Conservation (phyloP, 2,113 vertebrate genomes). For the Hystrix cristata region DNA sequence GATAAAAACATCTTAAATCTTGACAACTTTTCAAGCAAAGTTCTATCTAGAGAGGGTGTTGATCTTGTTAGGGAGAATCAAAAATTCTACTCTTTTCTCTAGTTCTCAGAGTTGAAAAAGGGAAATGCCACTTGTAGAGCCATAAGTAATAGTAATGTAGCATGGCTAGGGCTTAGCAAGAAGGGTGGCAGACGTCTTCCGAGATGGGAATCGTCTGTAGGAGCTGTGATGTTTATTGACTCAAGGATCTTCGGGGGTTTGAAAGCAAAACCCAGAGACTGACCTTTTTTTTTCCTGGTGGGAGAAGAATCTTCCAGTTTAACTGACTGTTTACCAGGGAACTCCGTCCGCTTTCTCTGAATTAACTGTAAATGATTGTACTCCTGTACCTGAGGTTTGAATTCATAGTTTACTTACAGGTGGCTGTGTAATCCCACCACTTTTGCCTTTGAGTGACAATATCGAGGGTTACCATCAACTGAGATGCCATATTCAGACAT, state of each 20-base stretch:
- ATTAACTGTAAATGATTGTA: background rate
- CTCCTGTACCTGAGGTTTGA: background rate
- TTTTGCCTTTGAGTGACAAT: background rate
- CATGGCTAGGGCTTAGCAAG: background rate
- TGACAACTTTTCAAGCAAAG: background rate
- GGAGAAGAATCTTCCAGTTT: background rate
- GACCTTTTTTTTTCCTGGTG: constrained; percentile 53
- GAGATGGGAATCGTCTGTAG: background rate
- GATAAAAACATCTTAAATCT: background rate
- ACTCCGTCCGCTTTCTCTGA: background rate
- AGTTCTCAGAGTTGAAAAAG: background rate
- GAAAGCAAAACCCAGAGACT: constrained; percentile 27
- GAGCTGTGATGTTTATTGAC: background rate
- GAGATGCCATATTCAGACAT: background rate
- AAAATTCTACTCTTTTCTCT: background rate
- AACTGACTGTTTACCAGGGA: constrained; percentile 5
- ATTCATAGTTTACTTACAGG: background rate
- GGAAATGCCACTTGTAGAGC: background rate
- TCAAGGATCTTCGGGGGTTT: constrained; percentile 50
- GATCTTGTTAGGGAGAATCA: background rate
- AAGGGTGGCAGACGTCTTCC: background rate
- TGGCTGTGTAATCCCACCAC: background rate
- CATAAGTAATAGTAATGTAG: background rate
- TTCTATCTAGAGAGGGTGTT: background rate
- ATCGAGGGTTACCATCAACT: background rate